A percentile compares a stretch with the other conserved stretches of the same genome.
These are phyloP conservation scores for Aleiodes leptofemur DNA, from an alignment of 2,888 invertebrate genomes.

Conservation along the genomic window DNA sequence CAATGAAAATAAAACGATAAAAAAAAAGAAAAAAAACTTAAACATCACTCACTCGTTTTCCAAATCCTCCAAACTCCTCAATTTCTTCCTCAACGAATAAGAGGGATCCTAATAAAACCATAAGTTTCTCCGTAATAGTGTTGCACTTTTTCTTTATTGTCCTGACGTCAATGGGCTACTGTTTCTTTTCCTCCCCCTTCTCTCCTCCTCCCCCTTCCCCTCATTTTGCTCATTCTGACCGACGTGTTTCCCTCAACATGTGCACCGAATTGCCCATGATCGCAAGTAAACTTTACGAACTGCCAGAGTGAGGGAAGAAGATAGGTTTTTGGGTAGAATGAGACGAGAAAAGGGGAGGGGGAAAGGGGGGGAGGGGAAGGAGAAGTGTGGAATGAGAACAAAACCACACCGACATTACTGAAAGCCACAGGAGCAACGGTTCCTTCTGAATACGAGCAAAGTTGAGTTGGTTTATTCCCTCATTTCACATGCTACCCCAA, in stretches of 20 bases:
- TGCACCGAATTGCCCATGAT: slow-evolving; percentile 59
- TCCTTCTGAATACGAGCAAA: slow-evolving; percentile 38
- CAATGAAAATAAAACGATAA: no score
- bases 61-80: no score
- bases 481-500: slow-evolving; percentile 5
- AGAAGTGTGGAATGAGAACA: background rate
- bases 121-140: background rate
- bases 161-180: background rate
- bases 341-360: background rate
- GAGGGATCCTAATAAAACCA: background rate
- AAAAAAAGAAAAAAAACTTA: no score
- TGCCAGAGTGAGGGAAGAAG: background rate
- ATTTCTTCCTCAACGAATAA: background rate
- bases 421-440: slow-evolving; percentile 39
- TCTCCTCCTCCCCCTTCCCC: background rate
- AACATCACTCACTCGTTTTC: no score
- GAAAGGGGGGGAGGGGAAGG: background rate
- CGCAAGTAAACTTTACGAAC: slow-evolving; percentile 60
- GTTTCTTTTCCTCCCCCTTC: background rate
- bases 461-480: slow-evolving; percentile 41
- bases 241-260: slow-evolving; percentile 56
- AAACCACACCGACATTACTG: slow-evolving; percentile 43
- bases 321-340: background rate
- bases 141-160: background rate
- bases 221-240: slow-evolving; percentile 47